Evolutionary conservation across 2,888 invertebrate species (phyloP).

Genomic region (Sussaba pulchella): DNA sequence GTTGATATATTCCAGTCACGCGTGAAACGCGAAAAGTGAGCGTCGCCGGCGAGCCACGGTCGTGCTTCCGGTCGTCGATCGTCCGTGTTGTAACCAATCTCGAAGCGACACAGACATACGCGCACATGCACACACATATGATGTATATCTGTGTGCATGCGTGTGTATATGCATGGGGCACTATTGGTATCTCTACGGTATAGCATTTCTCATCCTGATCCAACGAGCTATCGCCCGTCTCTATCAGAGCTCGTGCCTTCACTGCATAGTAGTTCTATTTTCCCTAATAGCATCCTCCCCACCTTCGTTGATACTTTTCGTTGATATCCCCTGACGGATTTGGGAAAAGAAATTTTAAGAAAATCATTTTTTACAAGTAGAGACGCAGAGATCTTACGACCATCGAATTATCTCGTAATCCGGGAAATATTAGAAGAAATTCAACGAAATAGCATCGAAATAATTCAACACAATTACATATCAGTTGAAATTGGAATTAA

Average conservation of each 20-base stretch:
- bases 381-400: neutral
- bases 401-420: slow-evolving; percentile 5
- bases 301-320: neutral
- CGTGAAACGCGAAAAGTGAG: slow-evolving; percentile 52
- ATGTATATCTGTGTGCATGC: neutral
- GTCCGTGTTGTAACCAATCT: slow-evolving; percentile 36
- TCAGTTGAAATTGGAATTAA: too few relatives aligned
- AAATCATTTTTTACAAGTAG: too few relatives aligned
- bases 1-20: slow-evolving; percentile 51
- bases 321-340: neutral
- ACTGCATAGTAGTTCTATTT: neutral
- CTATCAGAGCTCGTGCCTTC: slow-evolving; percentile 12
- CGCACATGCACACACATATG: neutral
- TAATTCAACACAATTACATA: too few relatives aligned
- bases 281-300: neutral
- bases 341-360: neutral
- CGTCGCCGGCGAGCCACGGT: slow-evolving; percentile 26
- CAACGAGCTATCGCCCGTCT: slow-evolving; percentile 2
- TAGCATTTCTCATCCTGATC: slow-evolving; percentile 28
- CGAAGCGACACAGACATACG: neutral
- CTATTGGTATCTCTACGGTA: slow-evolving; percentile 19
- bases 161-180: neutral
- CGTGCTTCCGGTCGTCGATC: slow-evolving; percentile 37
- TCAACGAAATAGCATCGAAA: too few relatives aligned
- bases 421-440: too few relatives aligned